Evolutionary conservation across 1,140 invertebrate genomes (phyloP).

Genomic region (Streblospio benedicti): DNA sequence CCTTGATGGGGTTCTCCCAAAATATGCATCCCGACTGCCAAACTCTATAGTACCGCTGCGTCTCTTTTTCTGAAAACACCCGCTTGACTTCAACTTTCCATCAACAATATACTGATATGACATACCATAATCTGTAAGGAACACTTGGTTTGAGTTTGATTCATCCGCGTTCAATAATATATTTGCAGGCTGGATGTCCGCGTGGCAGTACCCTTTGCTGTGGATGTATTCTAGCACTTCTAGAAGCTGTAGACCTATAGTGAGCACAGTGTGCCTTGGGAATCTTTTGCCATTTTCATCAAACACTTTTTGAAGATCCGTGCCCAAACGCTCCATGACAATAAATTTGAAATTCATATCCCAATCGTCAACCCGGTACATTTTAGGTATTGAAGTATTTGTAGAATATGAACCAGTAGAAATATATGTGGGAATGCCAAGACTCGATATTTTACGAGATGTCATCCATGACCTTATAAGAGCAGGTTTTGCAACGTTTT

Average conservation of each 20-base stretch:
- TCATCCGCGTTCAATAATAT: slow-evolving; percentile 66
- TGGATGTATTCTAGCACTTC: slow-evolving; percentile 74
- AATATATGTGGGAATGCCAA: no score
- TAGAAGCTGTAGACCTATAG: slow-evolving; percentile 70
- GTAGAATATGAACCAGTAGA: no score
- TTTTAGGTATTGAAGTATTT: no score
- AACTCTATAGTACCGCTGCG: slow-evolving; percentile 95
- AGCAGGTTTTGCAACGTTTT: no score
- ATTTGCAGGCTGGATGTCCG: slow-evolving; percentile 89
- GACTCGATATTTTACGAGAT: no score
- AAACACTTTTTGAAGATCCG: slow-evolving; percentile 78
- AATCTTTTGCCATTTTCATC: slow-evolving; percentile 57
- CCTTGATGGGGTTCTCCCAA: slow-evolving; percentile 79
- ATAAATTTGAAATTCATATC: slow-evolving; percentile 80
- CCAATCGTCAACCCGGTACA: no score
- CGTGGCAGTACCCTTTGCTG: slow-evolving; percentile 78
- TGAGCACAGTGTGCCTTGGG: slow-evolving; percentile 67
- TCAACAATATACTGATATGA: slow-evolving; percentile 71
- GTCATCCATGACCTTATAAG: no score
- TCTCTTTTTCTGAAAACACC: slow-evolving; percentile 76
- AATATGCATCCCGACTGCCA: slow-evolving; percentile 90
- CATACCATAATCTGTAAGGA: slow-evolving; percentile 86
- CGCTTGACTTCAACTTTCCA: slow-evolving; percentile 75
- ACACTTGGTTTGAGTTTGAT: slow-evolving; percentile 56
- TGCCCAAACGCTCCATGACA: slow-evolving; percentile 78